phyloP scores from a whole-genome alignment of 2,797 vertebrate species.

The Harpagifer antarcticus region DNA sequence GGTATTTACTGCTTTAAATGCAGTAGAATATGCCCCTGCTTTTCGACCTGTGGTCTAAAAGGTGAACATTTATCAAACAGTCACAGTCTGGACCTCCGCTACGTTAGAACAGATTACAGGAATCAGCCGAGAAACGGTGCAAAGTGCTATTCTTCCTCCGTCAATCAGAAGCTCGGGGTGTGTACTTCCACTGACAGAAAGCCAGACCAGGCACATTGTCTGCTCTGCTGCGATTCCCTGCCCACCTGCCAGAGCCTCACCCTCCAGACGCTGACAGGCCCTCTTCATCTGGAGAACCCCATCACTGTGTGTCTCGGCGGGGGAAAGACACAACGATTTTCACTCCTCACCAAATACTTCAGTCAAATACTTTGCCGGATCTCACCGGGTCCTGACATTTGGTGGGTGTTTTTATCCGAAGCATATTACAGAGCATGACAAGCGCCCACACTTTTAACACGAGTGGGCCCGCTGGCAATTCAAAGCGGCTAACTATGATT shows the following conservation, averaged over 20 bases:
- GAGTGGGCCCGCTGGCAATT: slow-evolving; percentile 40
- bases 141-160: slow-evolving; percentile 15
- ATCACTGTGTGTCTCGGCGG: slow-evolving; percentile 31
- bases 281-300: slow-evolving; percentile 50
- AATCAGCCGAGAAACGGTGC: neutral
- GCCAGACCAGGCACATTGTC: slow-evolving; percentile 31
- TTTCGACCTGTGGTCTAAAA: neutral
- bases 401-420: slow-evolving; percentile 42
- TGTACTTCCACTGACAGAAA: slow-evolving; percentile 36
- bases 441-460: slow-evolving; percentile 32
- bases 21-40: slow-evolving; percentile 1
- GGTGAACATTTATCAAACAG: neutral
- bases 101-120: slow-evolving; percentile 26
- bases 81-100: slow-evolving; percentile 8
- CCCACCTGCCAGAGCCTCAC: slow-evolving; percentile 53
- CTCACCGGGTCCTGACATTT: slow-evolving; percentile 43
- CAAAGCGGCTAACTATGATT: slow-evolving; percentile 15
- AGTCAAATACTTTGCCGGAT: slow-evolving; percentile 20
- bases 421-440: slow-evolving; percentile 38
- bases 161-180: slow-evolving; percentile 47
- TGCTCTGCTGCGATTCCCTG: slow-evolving; percentile 35
- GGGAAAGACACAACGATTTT: slow-evolving; percentile 31
- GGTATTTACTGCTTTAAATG: neutral
- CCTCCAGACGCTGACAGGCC: slow-evolving; percentile 40
- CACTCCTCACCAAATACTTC: slow-evolving; percentile 23